phyloP scores from a whole-genome alignment of 2,797 vertebrate species.

The Phyllotis vaccarum region DNA sequence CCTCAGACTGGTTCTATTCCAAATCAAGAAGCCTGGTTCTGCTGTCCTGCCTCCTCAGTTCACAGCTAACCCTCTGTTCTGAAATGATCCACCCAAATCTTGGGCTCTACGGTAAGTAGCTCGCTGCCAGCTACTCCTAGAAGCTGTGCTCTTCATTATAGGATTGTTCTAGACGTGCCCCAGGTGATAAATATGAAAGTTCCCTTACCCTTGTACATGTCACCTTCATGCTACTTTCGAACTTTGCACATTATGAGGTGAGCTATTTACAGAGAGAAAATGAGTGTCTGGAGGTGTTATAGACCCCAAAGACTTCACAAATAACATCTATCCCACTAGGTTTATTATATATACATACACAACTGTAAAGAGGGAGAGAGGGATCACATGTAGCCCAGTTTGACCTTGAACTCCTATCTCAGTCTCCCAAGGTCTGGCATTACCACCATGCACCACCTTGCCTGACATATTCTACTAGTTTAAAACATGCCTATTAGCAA shows the following conservation, averaged over 20 bases:
- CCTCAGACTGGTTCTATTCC: neutral
- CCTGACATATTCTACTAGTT: neutral
- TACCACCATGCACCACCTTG: neutral
- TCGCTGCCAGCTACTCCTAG: neutral
- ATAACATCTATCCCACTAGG: neutral
- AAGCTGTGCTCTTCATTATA: neutral
- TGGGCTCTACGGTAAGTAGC: neutral
- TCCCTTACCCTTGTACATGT: neutral
- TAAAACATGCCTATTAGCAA: neutral
- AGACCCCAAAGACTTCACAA: slow-evolving; percentile 10
- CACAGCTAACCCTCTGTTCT: neutral
- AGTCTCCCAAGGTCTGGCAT: neutral
- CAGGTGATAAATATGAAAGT: neutral
- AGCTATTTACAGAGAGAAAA: neutral
- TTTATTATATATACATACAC: neutral
- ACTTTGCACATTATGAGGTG: neutral
- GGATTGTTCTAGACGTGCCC: neutral
- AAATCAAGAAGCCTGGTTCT: neutral
- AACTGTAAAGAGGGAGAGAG: neutral
- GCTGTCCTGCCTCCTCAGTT: no score
- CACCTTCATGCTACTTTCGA: neutral
- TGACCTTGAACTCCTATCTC: neutral
- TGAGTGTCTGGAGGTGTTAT: neutral
- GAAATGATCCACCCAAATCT: neutral
- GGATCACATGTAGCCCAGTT: neutral